These are phyloP conservation scores for Orchesella flavescens DNA, from an alignment of 2,888 invertebrate species.

Conservation along the genomic window DNA sequence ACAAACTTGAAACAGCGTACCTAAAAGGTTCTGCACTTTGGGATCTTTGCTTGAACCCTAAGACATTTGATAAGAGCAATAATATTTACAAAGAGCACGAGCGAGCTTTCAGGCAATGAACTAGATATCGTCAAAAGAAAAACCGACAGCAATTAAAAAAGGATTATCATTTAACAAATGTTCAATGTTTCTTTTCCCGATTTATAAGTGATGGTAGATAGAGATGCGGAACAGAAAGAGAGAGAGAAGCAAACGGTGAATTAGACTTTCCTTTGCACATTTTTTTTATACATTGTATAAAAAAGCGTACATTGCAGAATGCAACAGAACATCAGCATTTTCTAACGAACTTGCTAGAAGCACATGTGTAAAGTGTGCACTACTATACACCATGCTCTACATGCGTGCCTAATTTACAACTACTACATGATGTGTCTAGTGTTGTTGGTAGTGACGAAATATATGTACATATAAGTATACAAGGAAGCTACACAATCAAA, in stretches of 20 bases:
- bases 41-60: too few relatives aligned
- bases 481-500: conserved; percentile 2
- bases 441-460: not conserved
- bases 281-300: not conserved
- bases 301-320: not conserved
- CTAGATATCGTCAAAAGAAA: not conserved
- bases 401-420: conserved; percentile 51
- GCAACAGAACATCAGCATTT: not conserved
- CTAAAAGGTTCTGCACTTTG: too few relatives aligned
- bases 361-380: not conserved
- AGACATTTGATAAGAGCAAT: too few relatives aligned
- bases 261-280: too few relatives aligned
- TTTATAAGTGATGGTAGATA: too few relatives aligned
- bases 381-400: not conserved
- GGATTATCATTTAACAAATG: not conserved
- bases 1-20: too few relatives aligned
- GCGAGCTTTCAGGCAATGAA: not conserved
- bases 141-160: not conserved
- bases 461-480: not conserved
- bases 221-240: too few relatives aligned
- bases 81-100: too few relatives aligned
- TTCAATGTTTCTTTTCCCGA: too few relatives aligned
- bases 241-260: too few relatives aligned
- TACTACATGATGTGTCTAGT: conserved; percentile 8
- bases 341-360: not conserved